phyloP scores from a whole-genome alignment of 1,140 invertebrate species.

The Papilio polyxenes region DNA sequence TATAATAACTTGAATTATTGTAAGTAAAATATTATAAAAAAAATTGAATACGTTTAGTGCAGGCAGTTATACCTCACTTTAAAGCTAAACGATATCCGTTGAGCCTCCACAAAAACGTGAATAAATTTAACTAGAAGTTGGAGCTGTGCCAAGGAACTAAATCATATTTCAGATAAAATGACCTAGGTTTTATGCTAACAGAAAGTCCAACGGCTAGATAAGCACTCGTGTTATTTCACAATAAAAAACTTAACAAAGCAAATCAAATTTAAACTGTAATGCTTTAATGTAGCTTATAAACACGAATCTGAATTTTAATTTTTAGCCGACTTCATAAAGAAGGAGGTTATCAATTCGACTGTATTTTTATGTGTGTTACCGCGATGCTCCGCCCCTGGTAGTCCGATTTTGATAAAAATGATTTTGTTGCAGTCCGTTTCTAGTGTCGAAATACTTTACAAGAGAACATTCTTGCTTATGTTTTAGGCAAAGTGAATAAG shows the following conservation, averaged over 20 bases:
- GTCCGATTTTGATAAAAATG: no score
- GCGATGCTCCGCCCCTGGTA: no score
- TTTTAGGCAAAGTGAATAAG: no score
- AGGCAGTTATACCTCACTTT: not conserved
- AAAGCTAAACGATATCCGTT: constrained; percentile 19
- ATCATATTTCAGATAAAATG: constrained; percentile 33
- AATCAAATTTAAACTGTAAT: not conserved
- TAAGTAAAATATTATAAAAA: not conserved
- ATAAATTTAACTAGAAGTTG: constrained; percentile 30
- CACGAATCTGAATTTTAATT: not conserved
- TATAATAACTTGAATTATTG: no score
- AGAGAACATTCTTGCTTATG: no score
- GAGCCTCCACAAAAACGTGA: constrained; percentile 16
- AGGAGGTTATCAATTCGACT: no score
- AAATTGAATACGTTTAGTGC: not conserved
- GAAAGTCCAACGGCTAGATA: constrained; percentile 30
- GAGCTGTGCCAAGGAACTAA: constrained; percentile 20
- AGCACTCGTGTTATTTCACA: constrained; percentile 18
- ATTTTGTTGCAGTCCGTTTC: not conserved
- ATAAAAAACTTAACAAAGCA: constrained; percentile 27
- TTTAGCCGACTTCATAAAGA: no score
- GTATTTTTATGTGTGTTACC: no score
- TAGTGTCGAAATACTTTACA: not conserved
- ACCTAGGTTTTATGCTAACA: constrained; percentile 32
- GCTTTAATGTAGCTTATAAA: not conserved